Base-by-base conservation (phyloP, 2,888 invertebrate genomes). In the Nematopogon swammerdamellus region DNA sequence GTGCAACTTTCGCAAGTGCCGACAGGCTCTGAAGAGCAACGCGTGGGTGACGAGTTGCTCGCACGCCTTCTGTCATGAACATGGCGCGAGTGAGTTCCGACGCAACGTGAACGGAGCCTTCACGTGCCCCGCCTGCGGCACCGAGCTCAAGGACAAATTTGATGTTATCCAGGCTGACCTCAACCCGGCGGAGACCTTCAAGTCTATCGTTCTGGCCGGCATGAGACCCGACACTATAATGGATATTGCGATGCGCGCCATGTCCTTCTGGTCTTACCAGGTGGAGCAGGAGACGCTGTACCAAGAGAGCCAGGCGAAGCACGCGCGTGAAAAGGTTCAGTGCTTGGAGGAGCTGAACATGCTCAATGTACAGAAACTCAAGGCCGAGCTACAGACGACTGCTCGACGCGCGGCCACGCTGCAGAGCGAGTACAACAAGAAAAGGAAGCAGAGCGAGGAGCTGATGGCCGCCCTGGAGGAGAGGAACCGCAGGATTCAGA, bases 31-130 rank as follows among this genome's bases (percentile, higher is more conserved):
- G 56, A 62, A 70, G 50, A 72, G 59, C 60, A 69, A 77, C 60
- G 81, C 81, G 45, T 80, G 81, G 76, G 77, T 81, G 42, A 82
- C 81, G 47, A 77, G 77, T 49, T 82, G 82, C 65, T 81, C 80
- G 43, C 82, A 82, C 58, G 81, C 81, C 54, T 81, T 82, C 66
- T 82, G 82, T 56, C 67, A 71, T 44, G 80, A 82, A 56, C 82
- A 82, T 54, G 81, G 81, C 6, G 76, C 77, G 63, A 67, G 64
- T 50, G 77, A 80, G 60, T 77, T 81, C 54, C 73, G 68, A 60
- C 65, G 73, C 55, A 75, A 71, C 53, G 60, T 68, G 50, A 75
- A 75, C 57, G 79, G 80, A 57, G 64, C 65, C 18, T 56, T 80
- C 47, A 72, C 67, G 16, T 82, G 82, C 60, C 77, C 80, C 19